These are phyloP conservation scores for Myrmophylax atrothorax DNA, from an alignment of 2,113 vertebrate species.

Conservation along the genomic window DNA sequence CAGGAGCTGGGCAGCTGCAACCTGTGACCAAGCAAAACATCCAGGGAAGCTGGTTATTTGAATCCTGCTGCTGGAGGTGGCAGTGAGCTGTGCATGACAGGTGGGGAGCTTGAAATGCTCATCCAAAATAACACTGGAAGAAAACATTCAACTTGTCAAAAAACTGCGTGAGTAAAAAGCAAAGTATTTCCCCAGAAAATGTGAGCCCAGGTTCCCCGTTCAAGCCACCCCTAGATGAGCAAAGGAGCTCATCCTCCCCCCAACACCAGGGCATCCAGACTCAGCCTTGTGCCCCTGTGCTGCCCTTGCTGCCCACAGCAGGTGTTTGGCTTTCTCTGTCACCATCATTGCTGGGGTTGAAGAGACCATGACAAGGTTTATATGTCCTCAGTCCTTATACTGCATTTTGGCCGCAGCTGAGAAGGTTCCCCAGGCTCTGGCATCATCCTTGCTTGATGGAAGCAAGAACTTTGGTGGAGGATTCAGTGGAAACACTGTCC, in stretches of 20 bases:
- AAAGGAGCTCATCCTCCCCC: not conserved
- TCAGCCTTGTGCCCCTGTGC: rapidly evolving
- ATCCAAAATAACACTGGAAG: not conserved
- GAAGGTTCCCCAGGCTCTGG: not conserved
- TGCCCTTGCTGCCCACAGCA: rapidly evolving
- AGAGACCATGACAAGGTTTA: not conserved
- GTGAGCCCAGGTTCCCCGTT: not conserved
- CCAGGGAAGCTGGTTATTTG: rapidly evolving
- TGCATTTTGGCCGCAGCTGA: not conserved
- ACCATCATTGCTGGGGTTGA: not conserved
- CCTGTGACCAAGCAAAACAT: not conserved
- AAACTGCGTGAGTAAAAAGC: not conserved
- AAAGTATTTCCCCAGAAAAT: not conserved
- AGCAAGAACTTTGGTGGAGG: not conserved
- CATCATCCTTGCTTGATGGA: not conserved
- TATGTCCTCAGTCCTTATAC: not conserved
- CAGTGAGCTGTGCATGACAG: not conserved
- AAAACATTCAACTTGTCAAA: not conserved
- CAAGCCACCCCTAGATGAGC: rapidly evolving
- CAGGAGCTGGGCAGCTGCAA: not conserved
- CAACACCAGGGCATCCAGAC: rapidly evolving
- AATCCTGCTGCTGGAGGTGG: not conserved
- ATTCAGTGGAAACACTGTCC: not conserved
- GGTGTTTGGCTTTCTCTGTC: not conserved
- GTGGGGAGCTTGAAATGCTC: not conserved